Evolutionary conservation across 2,113 vertebrate genomes (phyloP), one percentile per base, ranked within the genome.

Genomic region (Sceloporus undulatus): DNA sequence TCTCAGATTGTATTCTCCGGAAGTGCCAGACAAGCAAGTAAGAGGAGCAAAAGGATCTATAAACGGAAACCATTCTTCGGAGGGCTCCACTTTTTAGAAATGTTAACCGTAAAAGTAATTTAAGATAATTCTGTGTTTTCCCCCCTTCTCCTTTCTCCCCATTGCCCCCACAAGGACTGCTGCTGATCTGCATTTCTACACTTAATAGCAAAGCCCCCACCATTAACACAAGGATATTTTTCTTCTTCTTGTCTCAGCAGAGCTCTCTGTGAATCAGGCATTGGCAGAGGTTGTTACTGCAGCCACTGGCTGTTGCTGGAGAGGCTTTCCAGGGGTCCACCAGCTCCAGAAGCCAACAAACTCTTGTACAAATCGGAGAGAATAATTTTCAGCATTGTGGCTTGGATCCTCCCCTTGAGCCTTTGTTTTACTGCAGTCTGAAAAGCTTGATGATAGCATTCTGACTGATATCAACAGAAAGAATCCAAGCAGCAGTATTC

Each of bases 91-190:
- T 25, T 19, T 54, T 40, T 52, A 86, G 16, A 62, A 81, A 40
- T 21, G 18, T 9, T 74, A 42, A 19, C 80, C 40, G 13, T 87
- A 71, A 19, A 87, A 81, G 70, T 23, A 42, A 27, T 66, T 74
- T 87, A 29, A 74, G 23, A 25, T 74, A 5, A 38, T 73, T 68
- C 7, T 56, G 48, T 4, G 2, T 62, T 62, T 18, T 62, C 34
- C 34, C 34, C 34, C 34, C 34, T 42, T 59, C 14, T 77, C 70
- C 16, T 18, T 62, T 68, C 40, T n/a, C 62, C 19, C 38, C 29
- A 21, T 21, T 59, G 5, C 7, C n/a, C 13, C 0, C 0, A 0
- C 14, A 52, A 4, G 1, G 25, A 70, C 66, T 65, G 11, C 71
- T 75, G 27, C 16, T 54, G 42, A 56, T 34, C 25, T 38, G 14